Conservation (phyloP, 2,888 invertebrate genomes). For the Rhamnusium bicolor region DNA sequence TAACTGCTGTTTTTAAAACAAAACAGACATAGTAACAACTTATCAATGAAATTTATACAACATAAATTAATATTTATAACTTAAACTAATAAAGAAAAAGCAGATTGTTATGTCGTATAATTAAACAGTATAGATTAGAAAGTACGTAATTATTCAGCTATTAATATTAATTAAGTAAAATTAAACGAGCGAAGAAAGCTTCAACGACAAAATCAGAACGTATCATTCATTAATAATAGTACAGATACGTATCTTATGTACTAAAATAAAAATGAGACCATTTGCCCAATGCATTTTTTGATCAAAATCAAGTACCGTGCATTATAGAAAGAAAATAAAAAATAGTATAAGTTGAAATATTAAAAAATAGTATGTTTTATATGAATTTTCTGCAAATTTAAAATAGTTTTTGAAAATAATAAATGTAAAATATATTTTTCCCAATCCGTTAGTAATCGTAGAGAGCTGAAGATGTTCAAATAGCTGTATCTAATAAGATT, state of each 20-base stretch:
- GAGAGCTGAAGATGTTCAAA: neutral
- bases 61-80: constrained; percentile 20
- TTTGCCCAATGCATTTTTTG: constrained; percentile 14
- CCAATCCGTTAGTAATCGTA: neutral
- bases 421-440: neutral
- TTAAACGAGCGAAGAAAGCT: constrained; percentile 23
- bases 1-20: constrained; percentile 21
- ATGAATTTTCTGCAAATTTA: no score
- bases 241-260: neutral
- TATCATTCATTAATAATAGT: neutral
- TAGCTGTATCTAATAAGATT: neutral
- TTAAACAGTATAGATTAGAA: constrained; percentile 31
- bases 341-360: no score
- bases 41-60: constrained; percentile 8
- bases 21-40: constrained; percentile 8
- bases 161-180: constrained; percentile 9
- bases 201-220: neutral
- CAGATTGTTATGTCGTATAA: constrained; percentile 23
- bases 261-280: constrained; percentile 17
- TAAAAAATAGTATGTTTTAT: no score
- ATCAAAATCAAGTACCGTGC: constrained; percentile 2
- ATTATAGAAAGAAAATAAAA: neutral
- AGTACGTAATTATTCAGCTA: constrained; percentile 26
- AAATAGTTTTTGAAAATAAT: no score
- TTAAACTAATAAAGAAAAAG: constrained; percentile 30